phyloP scores from a whole-genome alignment of 2,888 invertebrate species.

The Sicus ferrugineus region DNA sequence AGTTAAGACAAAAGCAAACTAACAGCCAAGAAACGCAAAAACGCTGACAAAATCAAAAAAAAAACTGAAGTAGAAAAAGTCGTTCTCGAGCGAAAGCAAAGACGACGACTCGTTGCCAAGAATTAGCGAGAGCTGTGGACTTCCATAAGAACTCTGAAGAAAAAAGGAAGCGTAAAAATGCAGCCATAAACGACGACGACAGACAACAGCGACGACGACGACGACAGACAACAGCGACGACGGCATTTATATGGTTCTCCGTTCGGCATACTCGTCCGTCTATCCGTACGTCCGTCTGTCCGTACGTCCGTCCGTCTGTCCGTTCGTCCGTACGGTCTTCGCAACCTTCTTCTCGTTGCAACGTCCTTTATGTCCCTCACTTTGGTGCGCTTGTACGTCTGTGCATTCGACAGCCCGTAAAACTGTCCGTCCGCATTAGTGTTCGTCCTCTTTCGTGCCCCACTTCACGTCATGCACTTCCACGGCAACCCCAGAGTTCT shows the following conservation, averaged over 20 bases:
- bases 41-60: not conserved
- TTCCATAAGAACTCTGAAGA: not conserved
- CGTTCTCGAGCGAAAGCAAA: no score
- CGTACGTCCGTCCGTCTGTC: not conserved
- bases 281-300: not conserved
- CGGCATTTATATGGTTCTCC: conserved; percentile 11
- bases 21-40: not conserved
- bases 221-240: not conserved
- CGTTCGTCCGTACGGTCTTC: conserved; percentile 11
- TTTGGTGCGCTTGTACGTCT: not conserved
- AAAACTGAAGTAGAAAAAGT: not conserved
- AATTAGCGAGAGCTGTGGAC: not conserved
- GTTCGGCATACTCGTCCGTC: not conserved
- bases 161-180: not conserved
- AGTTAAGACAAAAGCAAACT: not conserved
- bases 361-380: not conserved
- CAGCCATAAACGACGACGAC: not conserved
- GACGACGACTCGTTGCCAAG: no score
- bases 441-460: not conserved
- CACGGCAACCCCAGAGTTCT: not conserved
- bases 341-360: not conserved
- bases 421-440: not conserved
- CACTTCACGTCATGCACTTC: not conserved
- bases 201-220: not conserved
- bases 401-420: not conserved